phyloP scores from a whole-genome alignment of 1,140 invertebrate genomes.

The Drosophila rhopaloa region DNA sequence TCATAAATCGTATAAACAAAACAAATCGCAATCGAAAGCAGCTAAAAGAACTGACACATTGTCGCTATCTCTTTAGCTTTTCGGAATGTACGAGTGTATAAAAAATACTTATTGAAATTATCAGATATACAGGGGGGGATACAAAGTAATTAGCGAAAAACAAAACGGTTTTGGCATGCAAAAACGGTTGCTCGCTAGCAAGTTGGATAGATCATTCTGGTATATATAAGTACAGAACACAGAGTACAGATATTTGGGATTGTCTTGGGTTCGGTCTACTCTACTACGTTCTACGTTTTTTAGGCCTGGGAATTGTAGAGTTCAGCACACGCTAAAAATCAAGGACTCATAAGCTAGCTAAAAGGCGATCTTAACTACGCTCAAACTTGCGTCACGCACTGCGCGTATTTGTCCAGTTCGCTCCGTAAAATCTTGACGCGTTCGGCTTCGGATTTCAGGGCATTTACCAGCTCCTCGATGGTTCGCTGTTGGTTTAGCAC shows the following conservation, averaged over 20 bases:
- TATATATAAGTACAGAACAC: constrained; percentile 53
- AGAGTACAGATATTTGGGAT: constrained; percentile 50
- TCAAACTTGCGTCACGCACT: constrained; percentile 87
- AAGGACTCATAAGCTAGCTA: constrained; percentile 73
- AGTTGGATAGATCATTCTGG: constrained; percentile 39
- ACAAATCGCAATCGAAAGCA: constrained; percentile 75
- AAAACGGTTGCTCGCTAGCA: constrained; percentile 46
- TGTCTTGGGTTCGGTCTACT: constrained; percentile 54
- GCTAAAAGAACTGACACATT: constrained; percentile 68
- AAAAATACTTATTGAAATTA: constrained; percentile 79
- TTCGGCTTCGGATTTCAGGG: constrained; percentile 86
- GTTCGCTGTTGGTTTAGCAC: constrained; percentile 87
- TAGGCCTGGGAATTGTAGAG: constrained; percentile 69
- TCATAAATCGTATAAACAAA: constrained; percentile 78
- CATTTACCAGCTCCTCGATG: constrained; percentile 86
- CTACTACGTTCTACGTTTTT: constrained; percentile 39
- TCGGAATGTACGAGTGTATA: constrained; percentile 55
- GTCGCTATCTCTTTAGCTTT: constrained; percentile 5
- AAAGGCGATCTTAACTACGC: constrained; percentile 45
- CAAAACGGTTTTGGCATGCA: constrained; percentile 68
- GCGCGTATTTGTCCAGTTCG: constrained; percentile 87
- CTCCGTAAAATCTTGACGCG: constrained; percentile 86
- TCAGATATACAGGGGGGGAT: constrained; percentile 47
- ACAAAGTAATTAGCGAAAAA: constrained; percentile 40
- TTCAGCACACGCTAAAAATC: constrained; percentile 37